Evolutionary conservation across 1,140 invertebrate species (phyloP).

Genomic region (Lepidurus packardi): DNA sequence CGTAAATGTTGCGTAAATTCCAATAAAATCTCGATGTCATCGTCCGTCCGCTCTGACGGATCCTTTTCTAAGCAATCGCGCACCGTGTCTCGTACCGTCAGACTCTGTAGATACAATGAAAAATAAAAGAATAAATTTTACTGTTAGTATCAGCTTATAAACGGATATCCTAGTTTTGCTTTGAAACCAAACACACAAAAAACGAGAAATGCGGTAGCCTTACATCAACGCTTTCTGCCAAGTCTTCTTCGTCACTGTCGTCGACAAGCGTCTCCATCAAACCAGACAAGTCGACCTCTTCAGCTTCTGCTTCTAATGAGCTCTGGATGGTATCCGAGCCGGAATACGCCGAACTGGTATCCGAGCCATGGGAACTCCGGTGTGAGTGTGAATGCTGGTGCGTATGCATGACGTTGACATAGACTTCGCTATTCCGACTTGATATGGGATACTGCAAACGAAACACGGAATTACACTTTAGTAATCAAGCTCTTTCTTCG

Average conservation of each 20-base stretch:
- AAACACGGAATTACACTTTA: conserved; percentile 16
- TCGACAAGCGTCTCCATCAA: conserved; percentile 92
- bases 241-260: conserved; percentile 88
- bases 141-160: neutral
- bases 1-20: conserved; percentile 97
- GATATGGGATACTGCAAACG: conserved; percentile 10
- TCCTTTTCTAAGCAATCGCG: conserved; percentile 96
- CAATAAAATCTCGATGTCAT: conserved; percentile 89
- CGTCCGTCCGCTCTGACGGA: conserved; percentile 82
- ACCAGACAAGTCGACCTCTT: conserved; percentile 86
- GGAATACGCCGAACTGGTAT: conserved; percentile 90
- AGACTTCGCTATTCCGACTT: conserved; percentile 29
- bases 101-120: conserved; percentile 55
- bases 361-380: conserved; percentile 79
- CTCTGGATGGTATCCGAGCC: conserved; percentile 94
- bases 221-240: conserved; percentile 81
- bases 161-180: neutral
- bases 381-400: conserved; percentile 61
- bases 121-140: conserved; percentile 24
- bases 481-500: neutral
- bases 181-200: conserved; percentile 2
- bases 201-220: conserved; percentile 34
- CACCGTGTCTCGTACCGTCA: conserved; percentile 86
- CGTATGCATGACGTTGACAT: conserved; percentile 35
- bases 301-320: conserved; percentile 60